Conservation (phyloP, 2,113 vertebrate species). For the Albula glossodonta region DNA sequence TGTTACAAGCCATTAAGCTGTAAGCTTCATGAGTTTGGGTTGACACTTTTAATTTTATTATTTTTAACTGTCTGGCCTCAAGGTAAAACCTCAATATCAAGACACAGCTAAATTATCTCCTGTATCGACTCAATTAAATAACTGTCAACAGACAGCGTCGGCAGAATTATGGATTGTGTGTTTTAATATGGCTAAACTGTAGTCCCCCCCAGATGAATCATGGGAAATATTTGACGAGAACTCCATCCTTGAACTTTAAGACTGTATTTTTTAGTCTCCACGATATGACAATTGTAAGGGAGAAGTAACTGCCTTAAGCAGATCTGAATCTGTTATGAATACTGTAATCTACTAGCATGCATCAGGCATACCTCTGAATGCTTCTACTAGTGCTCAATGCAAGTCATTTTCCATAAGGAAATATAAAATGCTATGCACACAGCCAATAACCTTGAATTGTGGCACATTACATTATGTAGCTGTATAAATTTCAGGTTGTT, state of each 20-base stretch:
- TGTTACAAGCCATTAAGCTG: too few relatives aligned
- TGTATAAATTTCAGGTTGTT: neutral
- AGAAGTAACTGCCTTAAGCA: neutral
- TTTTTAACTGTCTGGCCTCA: neutral
- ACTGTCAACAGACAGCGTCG: neutral
- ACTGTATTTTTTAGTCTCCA: neutral
- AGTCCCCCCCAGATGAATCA: neutral
- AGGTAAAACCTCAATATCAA: neutral
- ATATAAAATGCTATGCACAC: neutral
- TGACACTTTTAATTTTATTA: neutral
- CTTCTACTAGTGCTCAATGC: neutral
- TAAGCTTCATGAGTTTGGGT: too few relatives aligned
- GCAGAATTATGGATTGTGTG: neutral
- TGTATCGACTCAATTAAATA: constrained; percentile 1
- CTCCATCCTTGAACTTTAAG: neutral
- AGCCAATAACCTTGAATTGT: neutral
- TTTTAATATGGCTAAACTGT: neutral
- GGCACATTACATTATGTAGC: neutral
- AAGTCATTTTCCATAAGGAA: neutral
- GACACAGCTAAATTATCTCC: neutral
- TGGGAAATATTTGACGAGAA: too few relatives aligned
- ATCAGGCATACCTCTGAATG: neutral
- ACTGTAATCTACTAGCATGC: neutral
- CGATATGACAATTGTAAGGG: neutral
- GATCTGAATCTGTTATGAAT: neutral